Percentiles rank a stretch among this genome's conserved stretches.
Conservation (phyloP, 2,797 vertebrate genomes). For the Acipenser oxyrinchus region DNA sequence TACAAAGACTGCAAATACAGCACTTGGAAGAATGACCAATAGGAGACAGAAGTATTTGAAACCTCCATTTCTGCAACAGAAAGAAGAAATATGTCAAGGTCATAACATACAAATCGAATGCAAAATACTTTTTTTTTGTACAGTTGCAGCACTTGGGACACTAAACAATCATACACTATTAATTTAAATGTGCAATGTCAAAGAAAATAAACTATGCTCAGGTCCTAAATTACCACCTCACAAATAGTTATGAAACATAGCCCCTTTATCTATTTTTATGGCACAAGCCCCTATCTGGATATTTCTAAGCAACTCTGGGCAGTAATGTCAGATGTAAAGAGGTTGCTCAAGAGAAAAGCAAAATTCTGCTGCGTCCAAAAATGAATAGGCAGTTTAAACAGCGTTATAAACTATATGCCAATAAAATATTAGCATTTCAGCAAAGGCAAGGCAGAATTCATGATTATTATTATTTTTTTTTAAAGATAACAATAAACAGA, state of each 20-base stretch:
- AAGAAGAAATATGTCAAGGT: too few relatives aligned
- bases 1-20: too few relatives aligned
- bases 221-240: too few relatives aligned
- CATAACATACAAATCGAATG: too few relatives aligned
- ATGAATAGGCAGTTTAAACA: neutral
- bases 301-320: neutral
- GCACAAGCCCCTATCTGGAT: neutral
- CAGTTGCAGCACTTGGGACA: neutral
- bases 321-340: neutral
- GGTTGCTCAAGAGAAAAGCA: neutral
- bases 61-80: too few relatives aligned
- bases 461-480: too few relatives aligned
- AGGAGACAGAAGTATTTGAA: too few relatives aligned
- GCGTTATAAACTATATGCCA: neutral
- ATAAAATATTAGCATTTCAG: neutral
- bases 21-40: too few relatives aligned
- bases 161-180: neutral
- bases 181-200: neutral
- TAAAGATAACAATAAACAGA: too few relatives aligned
- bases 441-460: neutral
- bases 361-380: neutral
- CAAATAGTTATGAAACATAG: too few relatives aligned
- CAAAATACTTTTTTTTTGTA: constrained; percentile 4
- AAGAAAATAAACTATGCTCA: too few relatives aligned
- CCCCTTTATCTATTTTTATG: too few relatives aligned